Evolutionary conservation across 2,113 vertebrate species (phyloP), one percentile per base, ranked within the genome.

Genomic region (Mormyrus iriodes): DNA sequence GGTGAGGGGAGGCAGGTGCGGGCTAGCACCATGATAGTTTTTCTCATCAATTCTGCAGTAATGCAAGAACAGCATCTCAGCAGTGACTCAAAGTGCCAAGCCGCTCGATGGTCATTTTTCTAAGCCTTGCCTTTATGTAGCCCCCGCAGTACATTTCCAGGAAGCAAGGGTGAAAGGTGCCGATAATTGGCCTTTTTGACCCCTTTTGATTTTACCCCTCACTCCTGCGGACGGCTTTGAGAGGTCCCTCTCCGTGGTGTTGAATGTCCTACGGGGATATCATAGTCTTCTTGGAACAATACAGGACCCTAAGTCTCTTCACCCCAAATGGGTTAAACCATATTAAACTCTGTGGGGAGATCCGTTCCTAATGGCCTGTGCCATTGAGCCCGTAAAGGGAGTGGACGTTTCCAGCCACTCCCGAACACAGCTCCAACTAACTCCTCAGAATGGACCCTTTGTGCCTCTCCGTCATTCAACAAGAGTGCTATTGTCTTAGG

Each of bases 391-490:
- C 91, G 89, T 87, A 83, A 83, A 91, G 89, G 73, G 90, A 91
- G 90, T 90, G 90, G 90, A 92, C 91, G 91, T 90, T 92, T 91
- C 92, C 90, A 89, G 87, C 90, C 92, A 90, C 94, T 95, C 94
- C 93, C 92, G 90, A 93, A 90, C 93, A 93, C 93, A 94, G 95
- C 95, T 96, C 95, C 95, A 95, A 94, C 95, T 95, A 95, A 96
- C 94, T 95, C 94, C 92, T 95, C 94, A 97, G 95, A 97, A 97
- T 94, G 93, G 93, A 93, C 92, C 94, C 95, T 97, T 97, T 97
- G 96, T 97, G 93, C 91, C 39, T 84, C 73, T 90, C 93, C 94
- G 93, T 95, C 95, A 95, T 94, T 94, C 93, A 96, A 94, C 95
- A 96, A 95, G 91, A 39, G 92, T 90, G 90, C 94, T 95, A 95